These are phyloP conservation scores for Peromyscus aztecus DNA, from an alignment of 2,797 vertebrate genomes.

Conservation along the genomic window DNA sequence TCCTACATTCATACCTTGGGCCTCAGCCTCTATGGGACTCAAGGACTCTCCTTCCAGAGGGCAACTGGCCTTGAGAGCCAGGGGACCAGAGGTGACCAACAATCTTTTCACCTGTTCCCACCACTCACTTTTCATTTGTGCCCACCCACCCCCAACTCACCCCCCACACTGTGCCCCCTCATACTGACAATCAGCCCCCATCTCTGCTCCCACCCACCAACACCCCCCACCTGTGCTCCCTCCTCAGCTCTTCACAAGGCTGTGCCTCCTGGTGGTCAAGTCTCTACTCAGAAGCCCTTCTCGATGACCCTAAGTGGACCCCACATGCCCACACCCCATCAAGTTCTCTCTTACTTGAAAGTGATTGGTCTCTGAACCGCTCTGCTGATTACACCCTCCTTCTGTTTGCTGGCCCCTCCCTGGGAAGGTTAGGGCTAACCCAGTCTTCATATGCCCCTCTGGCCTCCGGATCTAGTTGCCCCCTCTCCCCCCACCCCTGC, in stretches of 20 bases:
- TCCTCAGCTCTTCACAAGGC: background rate
- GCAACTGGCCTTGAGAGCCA: background rate
- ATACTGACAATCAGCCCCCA: rapidly evolving
- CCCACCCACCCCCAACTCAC: background rate
- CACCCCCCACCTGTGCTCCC: background rate
- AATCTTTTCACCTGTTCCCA: background rate
- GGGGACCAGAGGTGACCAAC: background rate
- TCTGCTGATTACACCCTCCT: background rate
- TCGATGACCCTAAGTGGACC: background rate
- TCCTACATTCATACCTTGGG: background rate
- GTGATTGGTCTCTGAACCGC: background rate
- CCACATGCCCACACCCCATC: background rate
- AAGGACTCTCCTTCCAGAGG: background rate
- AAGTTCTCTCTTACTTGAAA: background rate
- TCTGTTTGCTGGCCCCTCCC: background rate
- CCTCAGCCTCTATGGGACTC: background rate
- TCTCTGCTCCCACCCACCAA: background rate
- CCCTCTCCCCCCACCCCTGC: background rate
- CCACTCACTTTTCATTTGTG: background rate
- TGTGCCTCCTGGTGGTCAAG: background rate
- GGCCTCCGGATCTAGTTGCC: background rate
- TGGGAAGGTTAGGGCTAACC: background rate
- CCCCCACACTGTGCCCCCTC: background rate
- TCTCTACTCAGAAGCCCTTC: background rate
- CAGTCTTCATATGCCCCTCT: background rate